These are phyloP conservation scores for Brienomyrus brachyistius DNA, from an alignment of 2,113 vertebrate genomes.

Conservation along the genomic window DNA sequence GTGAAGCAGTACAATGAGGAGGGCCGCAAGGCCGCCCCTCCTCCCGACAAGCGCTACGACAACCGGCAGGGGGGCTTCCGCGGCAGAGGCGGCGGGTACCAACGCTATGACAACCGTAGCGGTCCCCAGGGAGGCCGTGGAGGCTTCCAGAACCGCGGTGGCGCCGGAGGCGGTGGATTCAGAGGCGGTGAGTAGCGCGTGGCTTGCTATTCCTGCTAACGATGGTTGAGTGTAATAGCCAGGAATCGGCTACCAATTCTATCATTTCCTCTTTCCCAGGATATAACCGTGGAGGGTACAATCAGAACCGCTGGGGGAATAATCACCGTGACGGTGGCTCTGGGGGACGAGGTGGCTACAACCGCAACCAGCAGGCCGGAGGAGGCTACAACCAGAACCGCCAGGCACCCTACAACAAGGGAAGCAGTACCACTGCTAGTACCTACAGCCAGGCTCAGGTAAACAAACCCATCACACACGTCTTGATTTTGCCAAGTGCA, in stretches of 20 bases:
- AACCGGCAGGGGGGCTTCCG: slow-evolving; percentile 66
- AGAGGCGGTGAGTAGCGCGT: slow-evolving; percentile 26
- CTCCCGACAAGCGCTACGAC: slow-evolving; percentile 82
- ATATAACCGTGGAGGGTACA: slow-evolving; percentile 72
- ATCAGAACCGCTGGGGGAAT: slow-evolving; percentile 76
- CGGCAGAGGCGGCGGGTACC: slow-evolving; percentile 60
- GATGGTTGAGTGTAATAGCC: background rate
- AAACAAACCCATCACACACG: background rate
- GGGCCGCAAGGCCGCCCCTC: slow-evolving; percentile 75
- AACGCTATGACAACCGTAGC: slow-evolving; percentile 76
- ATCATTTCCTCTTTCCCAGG: slow-evolving; percentile 46
- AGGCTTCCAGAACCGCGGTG: slow-evolving; percentile 63
- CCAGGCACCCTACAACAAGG: slow-evolving; percentile 52
- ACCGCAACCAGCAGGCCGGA: slow-evolving; percentile 60
- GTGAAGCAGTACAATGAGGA: slow-evolving; percentile 84
- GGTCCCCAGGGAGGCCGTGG: slow-evolving; percentile 47
- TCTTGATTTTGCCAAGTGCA: background rate
- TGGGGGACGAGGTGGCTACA: slow-evolving; percentile 65
- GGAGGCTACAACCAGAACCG: slow-evolving; percentile 60
- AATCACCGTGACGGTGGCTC: slow-evolving; percentile 67
- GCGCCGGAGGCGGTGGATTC: slow-evolving; percentile 48
- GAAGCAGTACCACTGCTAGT: background rate
- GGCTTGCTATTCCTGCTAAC: background rate
- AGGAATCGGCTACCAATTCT: background rate
- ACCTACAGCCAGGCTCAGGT: slow-evolving; percentile 16